These are phyloP conservation scores for Aplysina aerophoba DNA, from an alignment of 37 sponge, comb jelly and placozoan genomes.

Conservation along the genomic window DNA sequence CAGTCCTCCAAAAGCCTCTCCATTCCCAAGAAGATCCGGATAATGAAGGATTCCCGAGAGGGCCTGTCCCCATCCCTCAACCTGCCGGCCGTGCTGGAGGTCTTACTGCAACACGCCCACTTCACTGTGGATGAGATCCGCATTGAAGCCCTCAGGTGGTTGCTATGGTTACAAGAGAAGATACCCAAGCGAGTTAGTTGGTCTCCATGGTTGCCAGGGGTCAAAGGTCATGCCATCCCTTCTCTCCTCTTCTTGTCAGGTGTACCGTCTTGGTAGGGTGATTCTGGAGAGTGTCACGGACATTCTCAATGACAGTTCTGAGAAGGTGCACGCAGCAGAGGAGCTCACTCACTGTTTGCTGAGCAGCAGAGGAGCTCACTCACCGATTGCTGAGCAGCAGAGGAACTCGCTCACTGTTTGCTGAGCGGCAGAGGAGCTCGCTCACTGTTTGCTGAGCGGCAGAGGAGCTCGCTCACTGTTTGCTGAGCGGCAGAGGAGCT, in stretches of 20 bases:
- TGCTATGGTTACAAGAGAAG: conserved; percentile 84
- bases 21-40: not conserved
- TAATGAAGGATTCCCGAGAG: not conserved
- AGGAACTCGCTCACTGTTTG: not conserved
- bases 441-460: no score
- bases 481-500: no score
- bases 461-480: not conserved
- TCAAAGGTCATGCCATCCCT: not conserved
- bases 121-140: conserved; percentile 70
- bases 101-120: conserved; percentile 70
- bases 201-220: not conserved
- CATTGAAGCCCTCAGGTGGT: conserved; percentile 80
- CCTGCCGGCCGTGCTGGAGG: conserved; percentile 79
- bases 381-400: no score
- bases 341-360: not conserved
- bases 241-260: not conserved
- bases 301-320: conserved; percentile 62
- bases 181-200: conserved; percentile 73
- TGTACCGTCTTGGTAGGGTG: not conserved
- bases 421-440: no score
- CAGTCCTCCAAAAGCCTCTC: no score
- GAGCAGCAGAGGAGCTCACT: no score
- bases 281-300: conserved; percentile 34
- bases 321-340: conserved; percentile 32
- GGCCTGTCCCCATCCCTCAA: conserved; percentile 40